A percentile compares a stretch with the other conserved stretches of the same genome.
phyloP scores from a whole-genome alignment of 2,888 invertebrate genomes.

The Pelosia muscerda region DNA sequence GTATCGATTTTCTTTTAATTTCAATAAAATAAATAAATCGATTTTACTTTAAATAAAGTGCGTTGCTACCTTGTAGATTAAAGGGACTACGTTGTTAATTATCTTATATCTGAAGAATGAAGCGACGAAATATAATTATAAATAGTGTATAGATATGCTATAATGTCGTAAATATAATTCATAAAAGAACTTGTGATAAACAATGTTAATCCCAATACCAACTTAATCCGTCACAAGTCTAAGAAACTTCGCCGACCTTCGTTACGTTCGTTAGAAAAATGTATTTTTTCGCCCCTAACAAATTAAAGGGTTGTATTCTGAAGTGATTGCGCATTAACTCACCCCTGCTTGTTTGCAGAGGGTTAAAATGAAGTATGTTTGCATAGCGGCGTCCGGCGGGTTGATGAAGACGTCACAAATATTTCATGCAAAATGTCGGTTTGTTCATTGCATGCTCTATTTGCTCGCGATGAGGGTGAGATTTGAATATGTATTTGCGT shows the following conservation, averaged over 20 bases:
- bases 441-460: slow-evolving; percentile 14
- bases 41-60: too few relatives aligned
- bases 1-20: too few relatives aligned
- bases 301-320: slow-evolving; percentile 20
- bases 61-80: too few relatives aligned
- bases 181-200: neutral
- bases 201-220: slow-evolving; percentile 7
- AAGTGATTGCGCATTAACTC: slow-evolving; percentile 22
- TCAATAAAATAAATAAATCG: too few relatives aligned
- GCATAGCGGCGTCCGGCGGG: slow-evolving; percentile 5
- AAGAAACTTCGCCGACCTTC: slow-evolving; percentile 8
- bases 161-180: neutral
- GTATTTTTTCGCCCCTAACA: slow-evolving; percentile 14
- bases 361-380: slow-evolving; percentile 19
- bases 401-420: slow-evolving; percentile 18
- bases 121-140: too few relatives aligned
- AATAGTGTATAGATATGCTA: too few relatives aligned
- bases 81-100: too few relatives aligned
- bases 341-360: slow-evolving; percentile 17
- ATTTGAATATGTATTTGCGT: neutral
- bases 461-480: neutral
- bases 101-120: too few relatives aligned
- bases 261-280: slow-evolving; percentile 9
- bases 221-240: neutral
- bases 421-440: slow-evolving; percentile 10